Evolutionary conservation across 2,113 vertebrate species (phyloP), one percentile per base, ranked within the genome.

Genomic region (Archocentrus centrarchus): DNA sequence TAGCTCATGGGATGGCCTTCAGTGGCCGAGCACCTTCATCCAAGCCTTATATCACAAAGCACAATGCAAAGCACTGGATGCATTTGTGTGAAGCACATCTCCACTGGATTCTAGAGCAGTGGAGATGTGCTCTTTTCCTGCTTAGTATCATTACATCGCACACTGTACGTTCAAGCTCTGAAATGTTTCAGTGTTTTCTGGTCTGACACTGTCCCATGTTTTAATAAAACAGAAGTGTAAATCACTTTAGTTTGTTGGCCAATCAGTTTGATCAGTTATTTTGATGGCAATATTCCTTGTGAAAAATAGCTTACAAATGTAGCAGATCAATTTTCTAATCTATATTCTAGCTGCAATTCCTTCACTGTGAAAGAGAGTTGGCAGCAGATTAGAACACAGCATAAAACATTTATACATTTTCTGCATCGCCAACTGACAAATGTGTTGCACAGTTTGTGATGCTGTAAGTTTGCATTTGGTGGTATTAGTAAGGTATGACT

Each of bases 381-480:
- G 44, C 66, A 50, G 66, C 66, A 70, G 24, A 70, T 50, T 17
- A 30, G 44, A 30, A 70, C 0, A 50, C 3, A 70, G 17, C 24
- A 50, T 30, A 70, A 70, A 70, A 70, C 50, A 70, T 30, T 50
- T 27, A 70, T 30, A 44, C 24, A 70, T 70, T 30, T 70, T 70
- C 66, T 50, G 44, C 15, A 50, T 70, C 66, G 27, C 41, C 10
- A 50, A 44, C 17, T 50, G 44, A 39, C 37, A 39, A 50, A 70
- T 30, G 44, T 30, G 7, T 70, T 24, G 50, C 41, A 50, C 15
- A 7, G 66, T 70, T 70, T 50, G 15, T 68, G 64, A 6, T 68
- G 22, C 22, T 68, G 14, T 68, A 3, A 27, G 5, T 70, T 70
- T 70, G 50, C 9, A 20, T 2, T 50, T 50, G 64, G 15, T 30